Base-by-base conservation (phyloP, 1,140 invertebrate species). In the Drosophila ohnishii region DNA sequence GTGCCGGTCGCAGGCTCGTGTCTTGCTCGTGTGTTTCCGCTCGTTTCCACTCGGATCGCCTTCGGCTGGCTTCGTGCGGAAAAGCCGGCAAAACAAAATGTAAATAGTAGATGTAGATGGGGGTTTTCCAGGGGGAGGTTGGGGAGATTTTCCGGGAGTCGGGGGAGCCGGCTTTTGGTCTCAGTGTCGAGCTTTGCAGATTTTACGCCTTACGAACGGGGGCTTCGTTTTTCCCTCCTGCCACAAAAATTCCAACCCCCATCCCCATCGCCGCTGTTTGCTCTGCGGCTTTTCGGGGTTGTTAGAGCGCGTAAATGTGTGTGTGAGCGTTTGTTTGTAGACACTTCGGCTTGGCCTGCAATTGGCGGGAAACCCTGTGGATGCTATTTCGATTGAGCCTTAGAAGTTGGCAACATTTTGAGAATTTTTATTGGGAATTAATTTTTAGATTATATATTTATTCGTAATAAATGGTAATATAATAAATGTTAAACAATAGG, bases 331-430 rank as follows among this genome's bases (percentile, higher is more conserved):
- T 65, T 90, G 78, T 80, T 70, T 80, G 75, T 86, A 56, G 70
- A 75, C 78, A 78, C 80, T 79, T 78, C 70, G 83, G 86, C 79
- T 83, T 90, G 83, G 63, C 79, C 79, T 90, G 87, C 77, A 87
- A 90, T 90, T 90, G 88, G 88, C 88, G 88, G 88, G 88, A 90
- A 90, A 90, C 70, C 63, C 69, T 87, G 84, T 87, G 84, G 84
- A 87, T 78, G 25, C 48, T n/a, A 87, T 87, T 84, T 19, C 47
- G 59, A 56, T 67, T 70, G 45, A n/a, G 44, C 50, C 67, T 28
- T 45, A 51, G 44, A n/a, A 75, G 70, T 14, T 76, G 40, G 50
- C 56, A 83, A 76, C 66, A 76, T 59, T 47, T 72, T 53, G 19
- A 13, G 28, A 34, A 61, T 65, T 51, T 48, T 35, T 50, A 11